Conservation (phyloP, 2,888 invertebrate species). For the Tiliacea aurago region DNA sequence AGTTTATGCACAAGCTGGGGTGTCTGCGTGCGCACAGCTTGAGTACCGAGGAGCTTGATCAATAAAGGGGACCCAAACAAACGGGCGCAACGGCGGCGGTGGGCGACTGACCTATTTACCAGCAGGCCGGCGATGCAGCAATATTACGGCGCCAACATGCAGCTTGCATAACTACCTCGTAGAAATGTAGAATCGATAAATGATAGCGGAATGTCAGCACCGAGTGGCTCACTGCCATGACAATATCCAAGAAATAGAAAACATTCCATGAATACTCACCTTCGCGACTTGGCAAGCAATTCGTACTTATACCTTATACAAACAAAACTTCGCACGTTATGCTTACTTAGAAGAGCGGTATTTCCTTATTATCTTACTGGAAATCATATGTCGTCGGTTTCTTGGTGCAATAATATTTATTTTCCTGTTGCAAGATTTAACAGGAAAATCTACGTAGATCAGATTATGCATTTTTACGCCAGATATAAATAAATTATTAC, state of each 20-base stretch:
- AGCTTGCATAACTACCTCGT: conserved; percentile 56
- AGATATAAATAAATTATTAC: conserved; percentile 37
- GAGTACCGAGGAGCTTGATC: conserved; percentile 74
- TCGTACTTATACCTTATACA: conserved; percentile 42
- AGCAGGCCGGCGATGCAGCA: conserved; percentile 71
- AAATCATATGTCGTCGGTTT: conserved; percentile 46
- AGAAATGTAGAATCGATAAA: conserved; percentile 46
- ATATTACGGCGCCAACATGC: conserved; percentile 63
- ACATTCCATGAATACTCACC: conserved; percentile 47
- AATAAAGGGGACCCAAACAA: conserved; percentile 89
- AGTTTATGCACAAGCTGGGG: conserved; percentile 66
- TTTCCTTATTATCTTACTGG: conserved; percentile 64
- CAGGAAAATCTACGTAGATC: conserved; percentile 51
- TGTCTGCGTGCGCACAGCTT: conserved; percentile 83
- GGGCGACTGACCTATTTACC: conserved; percentile 87
- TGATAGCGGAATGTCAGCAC: conserved; percentile 21
- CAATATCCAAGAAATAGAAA: conserved; percentile 53
- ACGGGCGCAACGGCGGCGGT: conserved; percentile 79
- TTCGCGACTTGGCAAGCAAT: conserved; percentile 21
- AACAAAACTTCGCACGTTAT: conserved; percentile 46
- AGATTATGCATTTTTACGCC: conserved; percentile 45
- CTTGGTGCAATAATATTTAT: conserved; percentile 45
- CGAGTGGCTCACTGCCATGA: conserved; percentile 25
- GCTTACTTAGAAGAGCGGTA: conserved; percentile 37
- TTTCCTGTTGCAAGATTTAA: conserved; percentile 57